Evolutionary conservation across 2,797 vertebrate genomes (phyloP).

Genomic region (Aphelocoma californica): DNA sequence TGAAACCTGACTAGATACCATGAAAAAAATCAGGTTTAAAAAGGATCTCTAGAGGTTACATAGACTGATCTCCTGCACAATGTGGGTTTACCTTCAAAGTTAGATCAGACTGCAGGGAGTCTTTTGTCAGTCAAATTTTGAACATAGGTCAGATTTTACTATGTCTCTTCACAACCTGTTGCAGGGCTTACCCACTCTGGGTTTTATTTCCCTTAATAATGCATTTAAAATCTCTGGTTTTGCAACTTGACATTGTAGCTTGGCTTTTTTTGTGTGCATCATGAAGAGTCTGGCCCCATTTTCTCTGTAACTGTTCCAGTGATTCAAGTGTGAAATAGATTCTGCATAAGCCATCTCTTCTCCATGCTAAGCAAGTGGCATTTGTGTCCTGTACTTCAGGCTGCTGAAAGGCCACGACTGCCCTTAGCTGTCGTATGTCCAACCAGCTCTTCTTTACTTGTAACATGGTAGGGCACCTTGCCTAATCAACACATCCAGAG

Average conservation of each 20-base stretch:
- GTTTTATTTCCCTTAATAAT: no score
- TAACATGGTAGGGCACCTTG: not conserved
- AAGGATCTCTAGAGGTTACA: not conserved
- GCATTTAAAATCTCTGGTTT: not conserved
- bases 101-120: not conserved
- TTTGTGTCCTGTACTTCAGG: not conserved
- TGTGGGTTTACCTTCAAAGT: not conserved
- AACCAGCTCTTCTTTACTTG: not conserved
- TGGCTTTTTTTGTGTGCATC: not conserved
- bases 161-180: accelerated
- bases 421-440: not conserved
- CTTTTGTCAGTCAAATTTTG: not conserved
- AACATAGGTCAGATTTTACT: not conserved
- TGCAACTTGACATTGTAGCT: not conserved
- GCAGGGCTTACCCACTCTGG: not conserved
- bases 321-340: not conserved
- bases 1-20: not conserved
- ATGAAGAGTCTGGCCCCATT: not conserved
- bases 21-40: not conserved
- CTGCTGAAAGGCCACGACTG: not conserved
- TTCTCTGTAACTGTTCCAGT: not conserved
- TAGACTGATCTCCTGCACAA: accelerated
- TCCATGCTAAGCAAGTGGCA: not conserved
- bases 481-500: not conserved
- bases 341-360: not conserved